Base-by-base conservation (phyloP, 1,140 invertebrate genomes). In the Danaus plexippus region DNA sequence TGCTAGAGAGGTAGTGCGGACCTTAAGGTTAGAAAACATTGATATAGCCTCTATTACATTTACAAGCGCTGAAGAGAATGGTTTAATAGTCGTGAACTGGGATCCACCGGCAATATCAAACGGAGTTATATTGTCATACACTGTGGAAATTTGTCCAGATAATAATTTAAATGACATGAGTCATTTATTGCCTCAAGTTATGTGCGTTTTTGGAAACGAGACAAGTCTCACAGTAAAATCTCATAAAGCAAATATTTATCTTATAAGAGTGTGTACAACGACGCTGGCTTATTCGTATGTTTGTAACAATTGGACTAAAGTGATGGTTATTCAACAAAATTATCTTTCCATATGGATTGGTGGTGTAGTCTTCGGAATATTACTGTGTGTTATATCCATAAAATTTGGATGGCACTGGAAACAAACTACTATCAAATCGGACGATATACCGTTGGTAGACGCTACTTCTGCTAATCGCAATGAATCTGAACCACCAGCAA, bases 61-160 rank as follows among this genome's bases (percentile, higher is more conserved):
- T n/a, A 54, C 56, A 9, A 62, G 22, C 13, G 67, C 63, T 3
- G 54, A 70, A 48, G 50, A 57, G 51, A 43, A 40, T 9, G 77
- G 77, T 8, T 41, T 55, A n/a, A 64, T 84, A 40, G 57, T 52
- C 48, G 57, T 86, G 9, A 66, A 73, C 55, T 86, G 83, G 83
- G 55, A 71, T 9, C 71, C 77, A 15, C 77, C 83, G 15, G 54
- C 63, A 59, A 52, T 71, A 18, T 73, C 69, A 6, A 86, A 86
- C 47, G 83, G 83, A 13, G 71, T 77, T 7, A 48, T 86, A 43
- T 63, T 86, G 45, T 64, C 73, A 6, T 84, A 85, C 52, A 66
- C 64, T 43, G 45, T 86, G 9, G 71, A 81, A 69, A 62, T 86
- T 15, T 56, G 77, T 41, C 77, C 83, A 12, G 64, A 64, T 13